Conservation (phyloP, 2,797 vertebrate genomes). For the Botia kubotai region DNA sequence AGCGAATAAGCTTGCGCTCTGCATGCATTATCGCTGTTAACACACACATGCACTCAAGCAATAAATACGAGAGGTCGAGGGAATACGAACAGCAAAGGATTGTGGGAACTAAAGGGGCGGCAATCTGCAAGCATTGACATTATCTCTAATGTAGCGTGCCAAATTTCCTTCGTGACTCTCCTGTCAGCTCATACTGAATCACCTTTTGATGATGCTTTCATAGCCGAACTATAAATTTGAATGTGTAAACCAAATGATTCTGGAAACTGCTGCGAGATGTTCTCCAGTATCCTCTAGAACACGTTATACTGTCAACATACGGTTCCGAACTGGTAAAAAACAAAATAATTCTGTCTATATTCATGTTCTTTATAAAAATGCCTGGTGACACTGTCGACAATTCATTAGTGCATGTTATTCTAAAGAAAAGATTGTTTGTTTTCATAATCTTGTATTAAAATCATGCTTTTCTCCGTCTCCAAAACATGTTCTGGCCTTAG, state of each 20-base stretch:
- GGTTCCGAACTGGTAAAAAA: neutral
- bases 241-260: neutral
- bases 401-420: neutral
- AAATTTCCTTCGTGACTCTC: conserved; percentile 6
- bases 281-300: neutral
- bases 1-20: too few species aligned
- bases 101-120: conserved; percentile 2
- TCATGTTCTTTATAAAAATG: too few species aligned
- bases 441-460: neutral
- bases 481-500: neutral
- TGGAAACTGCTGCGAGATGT: neutral
- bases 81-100: neutral
- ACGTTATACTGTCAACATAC: neutral
- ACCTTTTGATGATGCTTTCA: conserved; percentile 20
- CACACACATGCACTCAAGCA: conserved; percentile 18
- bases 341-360: neutral
- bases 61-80: conserved; percentile 3
- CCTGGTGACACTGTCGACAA: neutral
- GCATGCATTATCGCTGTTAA: neutral
- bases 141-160: conserved; percentile 37
- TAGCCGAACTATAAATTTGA: neutral
- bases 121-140: conserved; percentile 24
- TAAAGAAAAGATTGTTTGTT: neutral
- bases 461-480: too few species aligned
- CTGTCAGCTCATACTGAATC: conserved; percentile 9